Conservation (phyloP, 2,888 invertebrate genomes). For the Luperina nickerlii region DNA sequence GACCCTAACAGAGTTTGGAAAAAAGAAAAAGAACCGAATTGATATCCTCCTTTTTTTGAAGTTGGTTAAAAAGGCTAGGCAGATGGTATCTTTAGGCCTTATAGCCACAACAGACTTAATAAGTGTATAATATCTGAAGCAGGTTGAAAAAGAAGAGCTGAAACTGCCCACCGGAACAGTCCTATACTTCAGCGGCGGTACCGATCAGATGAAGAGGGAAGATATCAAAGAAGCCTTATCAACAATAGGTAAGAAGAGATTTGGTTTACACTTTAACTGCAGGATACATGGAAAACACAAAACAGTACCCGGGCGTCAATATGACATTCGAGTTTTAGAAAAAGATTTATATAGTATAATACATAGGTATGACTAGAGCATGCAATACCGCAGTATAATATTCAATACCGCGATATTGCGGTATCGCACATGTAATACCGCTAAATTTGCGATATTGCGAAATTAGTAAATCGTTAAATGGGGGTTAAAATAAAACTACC, state of each 20-base stretch:
- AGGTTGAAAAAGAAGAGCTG: slow-evolving; percentile 82
- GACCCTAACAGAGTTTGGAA: not conserved
- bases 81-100: not conserved
- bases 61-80: not conserved
- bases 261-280: not conserved
- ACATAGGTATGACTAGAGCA: not conserved
- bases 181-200: slow-evolving; percentile 92
- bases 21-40: too few relatives aligned
- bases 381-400: too few relatives aligned
- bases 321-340: not conserved
- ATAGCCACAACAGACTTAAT: not conserved
- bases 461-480: too few relatives aligned
- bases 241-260: slow-evolving; percentile 81
- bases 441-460: too few relatives aligned
- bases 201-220: slow-evolving; percentile 92
- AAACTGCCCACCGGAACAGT: slow-evolving; percentile 94
- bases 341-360: too few relatives aligned
- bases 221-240: slow-evolving; percentile 93
- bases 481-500: too few relatives aligned
- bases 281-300: not conserved
- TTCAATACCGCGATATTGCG: too few relatives aligned
- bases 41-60: too few relatives aligned
- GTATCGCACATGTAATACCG: too few relatives aligned
- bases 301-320: not conserved
- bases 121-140: slow-evolving; percentile 61